A percentile compares a stretch with the other conserved stretches of the same genome.
Evolutionary conservation across 2,888 invertebrate species (phyloP).

Genomic region (Caradrina clavipalpis): DNA sequence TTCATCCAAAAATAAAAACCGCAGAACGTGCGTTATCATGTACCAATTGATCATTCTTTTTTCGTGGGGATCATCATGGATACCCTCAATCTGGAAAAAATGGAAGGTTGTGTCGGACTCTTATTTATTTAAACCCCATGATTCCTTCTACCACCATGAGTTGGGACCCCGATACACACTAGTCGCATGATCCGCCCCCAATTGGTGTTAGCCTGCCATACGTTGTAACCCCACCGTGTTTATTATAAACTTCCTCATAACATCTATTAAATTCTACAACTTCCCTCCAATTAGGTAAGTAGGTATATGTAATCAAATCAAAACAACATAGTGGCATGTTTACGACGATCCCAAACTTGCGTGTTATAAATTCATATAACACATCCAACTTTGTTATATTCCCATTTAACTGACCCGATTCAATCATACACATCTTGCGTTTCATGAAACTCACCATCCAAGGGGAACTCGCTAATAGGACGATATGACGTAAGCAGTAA

Average conservation of each 20-base stretch:
- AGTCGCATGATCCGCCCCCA: too few relatives aligned
- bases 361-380: constrained; percentile 27
- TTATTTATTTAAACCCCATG: too few relatives aligned
- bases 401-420: constrained; percentile 48
- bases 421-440: constrained; percentile 43
- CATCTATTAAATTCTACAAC: constrained; percentile 10
- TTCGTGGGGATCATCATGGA: too few relatives aligned
- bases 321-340: constrained; percentile 18
- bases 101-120: too few relatives aligned
- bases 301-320: constrained; percentile 12
- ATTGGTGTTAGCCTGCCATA: too few relatives aligned
- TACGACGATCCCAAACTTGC: constrained; percentile 29
- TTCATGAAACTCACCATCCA: constrained; percentile 49
- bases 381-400: constrained; percentile 26
- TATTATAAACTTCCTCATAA: constrained; percentile 18
- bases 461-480: constrained; percentile 64
- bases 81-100: too few relatives aligned
- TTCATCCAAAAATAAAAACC: too few relatives aligned
- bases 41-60: too few relatives aligned
- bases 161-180: too few relatives aligned
- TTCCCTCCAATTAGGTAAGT: constrained; percentile 4
- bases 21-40: too few relatives aligned
- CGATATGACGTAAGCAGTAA: constrained; percentile 64
- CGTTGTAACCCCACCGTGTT: background rate
- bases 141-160: too few relatives aligned